Conservation (phyloP, 2,888 invertebrate species). For the Capitulum mitella region DNA sequence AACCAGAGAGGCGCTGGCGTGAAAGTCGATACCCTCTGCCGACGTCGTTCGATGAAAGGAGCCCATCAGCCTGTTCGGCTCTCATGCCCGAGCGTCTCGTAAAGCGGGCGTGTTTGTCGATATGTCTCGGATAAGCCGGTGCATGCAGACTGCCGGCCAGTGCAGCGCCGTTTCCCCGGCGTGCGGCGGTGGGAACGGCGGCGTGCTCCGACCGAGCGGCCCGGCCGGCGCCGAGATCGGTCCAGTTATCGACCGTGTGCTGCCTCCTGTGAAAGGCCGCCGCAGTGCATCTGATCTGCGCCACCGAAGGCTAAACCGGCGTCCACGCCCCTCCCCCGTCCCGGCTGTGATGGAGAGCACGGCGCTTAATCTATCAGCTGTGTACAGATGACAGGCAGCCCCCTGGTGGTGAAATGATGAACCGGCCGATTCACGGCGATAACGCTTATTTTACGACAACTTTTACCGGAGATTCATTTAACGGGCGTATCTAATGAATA, state of each 20-base stretch:
- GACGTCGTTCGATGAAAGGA: background rate
- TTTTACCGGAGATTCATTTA: constrained; percentile 25
- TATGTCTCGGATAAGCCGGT: too few species aligned
- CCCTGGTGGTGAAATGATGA: background rate
- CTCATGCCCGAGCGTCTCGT: too few species aligned
- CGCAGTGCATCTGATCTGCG: background rate
- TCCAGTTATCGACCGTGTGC: too few species aligned
- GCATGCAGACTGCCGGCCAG: too few species aligned
- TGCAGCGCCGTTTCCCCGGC: too few species aligned
- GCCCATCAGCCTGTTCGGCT: background rate
- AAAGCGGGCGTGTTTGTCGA: too few species aligned
- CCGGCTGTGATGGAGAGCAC: background rate
- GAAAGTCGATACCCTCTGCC: too few species aligned
- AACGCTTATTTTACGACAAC: constrained; percentile 24
- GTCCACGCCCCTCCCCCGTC: background rate
- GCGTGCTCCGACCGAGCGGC: too few species aligned
- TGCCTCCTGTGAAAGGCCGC: background rate
- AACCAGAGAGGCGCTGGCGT: too few species aligned
- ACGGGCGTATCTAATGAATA: constrained; percentile 22
- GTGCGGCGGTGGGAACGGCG: too few species aligned
- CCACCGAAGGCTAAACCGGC: background rate
- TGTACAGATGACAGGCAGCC: background rate
- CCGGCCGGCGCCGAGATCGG: too few species aligned
- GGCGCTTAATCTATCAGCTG: background rate
- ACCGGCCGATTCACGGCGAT: background rate